Evolutionary conservation across 2,888 invertebrate species (phyloP), one percentile per base, ranked within the genome.

Genomic region (Drosophila villosipedis): DNA sequence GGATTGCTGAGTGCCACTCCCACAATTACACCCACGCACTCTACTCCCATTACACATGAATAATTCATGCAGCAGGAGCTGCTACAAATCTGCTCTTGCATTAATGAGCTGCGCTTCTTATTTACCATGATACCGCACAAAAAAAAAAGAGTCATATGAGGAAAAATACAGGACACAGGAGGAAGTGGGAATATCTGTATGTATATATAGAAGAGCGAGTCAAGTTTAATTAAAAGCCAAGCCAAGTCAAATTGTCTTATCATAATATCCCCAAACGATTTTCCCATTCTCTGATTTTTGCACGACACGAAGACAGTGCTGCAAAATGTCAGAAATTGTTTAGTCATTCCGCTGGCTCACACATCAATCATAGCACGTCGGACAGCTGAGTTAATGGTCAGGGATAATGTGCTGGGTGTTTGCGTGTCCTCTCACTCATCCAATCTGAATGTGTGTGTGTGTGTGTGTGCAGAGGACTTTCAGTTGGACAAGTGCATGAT

Each of bases 401-500:
- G 70, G 76, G 64, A 83, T 87, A 90, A 88, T 87, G 89, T 66
- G 78, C 43, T 83, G 88, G 86, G 84, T 81, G 87, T 82, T 82
- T 85, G 76, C 83, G 89, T 83, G 86, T 84, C 84, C 80, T 83
- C 37, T 52, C 60, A 33, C 57, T 54, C 19, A 25, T 43, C 30
- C 19, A 28, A 10, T 43, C 25, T 31, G 33, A 60, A 22, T 58
- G 19, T 25, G 39, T 37, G 47, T 62, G 41, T 64, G 33, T 28
- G 52, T 41, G 47, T 54, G 68, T 69, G 63, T 68, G 54, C 33
- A 47, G 22, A 63, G 68, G 68, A 82, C 73, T 73, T 65, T 74
- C 82, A 47, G 72, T 78, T 76, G 70, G 90, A 90, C 90, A 87
- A 87, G 87, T 90, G 87, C 89, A 90, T 90, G 87, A 87, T 90